Conservation (phyloP, 64 coral and sea anemone genomes). For the Dendronephthya gigantea region DNA sequence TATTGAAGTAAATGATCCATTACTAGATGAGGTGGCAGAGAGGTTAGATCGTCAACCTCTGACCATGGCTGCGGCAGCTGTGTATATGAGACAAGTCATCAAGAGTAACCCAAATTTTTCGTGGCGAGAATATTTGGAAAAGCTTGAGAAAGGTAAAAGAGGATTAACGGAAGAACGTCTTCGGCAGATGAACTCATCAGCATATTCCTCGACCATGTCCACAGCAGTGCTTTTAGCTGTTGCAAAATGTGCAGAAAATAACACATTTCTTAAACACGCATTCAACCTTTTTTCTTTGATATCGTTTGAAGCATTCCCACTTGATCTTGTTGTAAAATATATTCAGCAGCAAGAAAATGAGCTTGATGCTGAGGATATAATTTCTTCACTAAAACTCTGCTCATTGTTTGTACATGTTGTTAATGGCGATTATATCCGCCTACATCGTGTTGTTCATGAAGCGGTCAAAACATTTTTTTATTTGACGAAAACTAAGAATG, state of each 20-base stretch:
- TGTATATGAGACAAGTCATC: too few relatives aligned
- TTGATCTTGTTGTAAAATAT: conserved; percentile 30
- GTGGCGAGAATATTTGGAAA: too few relatives aligned
- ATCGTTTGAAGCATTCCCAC: conserved; percentile 21
- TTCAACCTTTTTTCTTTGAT: too few relatives aligned
- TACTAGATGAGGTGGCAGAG: not conserved
- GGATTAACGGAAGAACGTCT: too few relatives aligned
- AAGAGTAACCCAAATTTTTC: too few relatives aligned
- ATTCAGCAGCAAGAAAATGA: conserved; percentile 16
- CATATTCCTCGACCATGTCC: conserved; percentile 34
- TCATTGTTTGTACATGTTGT: conserved; percentile 15
- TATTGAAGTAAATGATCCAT: not conserved
- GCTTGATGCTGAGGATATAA: not conserved
- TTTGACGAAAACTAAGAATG: not conserved
- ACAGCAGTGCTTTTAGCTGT: conserved; percentile 33
- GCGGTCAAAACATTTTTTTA: not conserved
- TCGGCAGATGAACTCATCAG: not conserved
- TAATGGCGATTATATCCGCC: conserved; percentile 9
- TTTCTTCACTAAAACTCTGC: conserved; percentile 21
- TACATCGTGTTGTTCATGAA: not conserved
- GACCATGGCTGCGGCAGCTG: too few relatives aligned
- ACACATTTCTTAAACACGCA: conserved; percentile 8
- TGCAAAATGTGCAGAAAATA: not conserved
- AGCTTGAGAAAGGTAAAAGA: too few relatives aligned
- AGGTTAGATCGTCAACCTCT: not conserved